phyloP scores from a whole-genome alignment of 1,140 invertebrate genomes.

The Epicauta chinensis region DNA sequence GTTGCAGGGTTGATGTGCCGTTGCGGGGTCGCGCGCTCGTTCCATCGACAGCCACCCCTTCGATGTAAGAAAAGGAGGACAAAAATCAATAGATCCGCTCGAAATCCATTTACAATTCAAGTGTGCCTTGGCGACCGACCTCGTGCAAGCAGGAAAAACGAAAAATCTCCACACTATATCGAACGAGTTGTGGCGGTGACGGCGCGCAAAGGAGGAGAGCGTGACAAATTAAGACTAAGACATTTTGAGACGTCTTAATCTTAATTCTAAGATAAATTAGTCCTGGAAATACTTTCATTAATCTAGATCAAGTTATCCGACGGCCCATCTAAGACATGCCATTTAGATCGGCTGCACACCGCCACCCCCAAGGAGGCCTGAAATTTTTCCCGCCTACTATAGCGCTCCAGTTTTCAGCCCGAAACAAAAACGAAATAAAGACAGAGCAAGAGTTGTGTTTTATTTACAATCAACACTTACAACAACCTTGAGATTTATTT shows the following conservation, averaged over 20 bases:
- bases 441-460: too few relatives aligned
- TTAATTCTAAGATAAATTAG: slow-evolving; percentile 45
- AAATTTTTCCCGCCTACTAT: too few relatives aligned
- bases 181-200: slow-evolving; percentile 16
- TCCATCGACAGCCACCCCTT: too few relatives aligned
- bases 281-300: slow-evolving; percentile 43
- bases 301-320: slow-evolving; percentile 42
- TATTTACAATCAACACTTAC: too few relatives aligned
- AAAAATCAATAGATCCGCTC: slow-evolving; percentile 35
- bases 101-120: slow-evolving; percentile 38
- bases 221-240: slow-evolving; percentile 42
- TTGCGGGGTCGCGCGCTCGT: too few relatives aligned
- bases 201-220: slow-evolving; percentile 14
- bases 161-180: too few relatives aligned
- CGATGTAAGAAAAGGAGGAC: not conserved
- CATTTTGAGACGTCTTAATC: slow-evolving; percentile 41
- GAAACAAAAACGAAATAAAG: too few relatives aligned
- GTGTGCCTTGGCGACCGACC: slow-evolving; percentile 11
- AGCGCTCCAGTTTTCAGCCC: too few relatives aligned
- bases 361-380: too few relatives aligned
- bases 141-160: too few relatives aligned
- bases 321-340: slow-evolving; percentile 24
- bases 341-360: slow-evolving; percentile 28
- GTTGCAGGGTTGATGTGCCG: too few relatives aligned
- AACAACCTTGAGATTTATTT: too few relatives aligned